Conservation (phyloP, 2,113 vertebrate species). For the Clarias gariepinus region DNA sequence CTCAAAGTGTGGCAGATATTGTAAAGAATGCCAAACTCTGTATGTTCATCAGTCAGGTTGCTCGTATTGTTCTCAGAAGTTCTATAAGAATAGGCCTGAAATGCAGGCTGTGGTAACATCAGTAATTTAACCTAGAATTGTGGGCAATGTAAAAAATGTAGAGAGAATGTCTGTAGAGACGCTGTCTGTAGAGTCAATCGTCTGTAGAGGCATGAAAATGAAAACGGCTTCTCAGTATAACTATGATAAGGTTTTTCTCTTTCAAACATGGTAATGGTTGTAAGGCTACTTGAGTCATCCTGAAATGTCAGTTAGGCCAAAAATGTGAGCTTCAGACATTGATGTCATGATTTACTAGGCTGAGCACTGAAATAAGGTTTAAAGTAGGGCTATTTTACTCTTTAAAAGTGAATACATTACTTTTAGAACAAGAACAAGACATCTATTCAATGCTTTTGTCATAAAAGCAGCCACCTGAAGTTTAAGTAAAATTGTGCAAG, state of each 20-base stretch:
- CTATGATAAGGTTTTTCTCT: background rate
- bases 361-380: background rate
- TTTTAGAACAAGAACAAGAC: background rate
- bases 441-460: background rate
- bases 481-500: background rate
- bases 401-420: background rate
- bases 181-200: background rate
- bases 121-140: background rate
- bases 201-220: background rate
- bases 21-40: constrained; percentile 32
- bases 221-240: background rate
- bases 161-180: too few relatives aligned
- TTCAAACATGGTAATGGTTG: background rate
- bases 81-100: background rate
- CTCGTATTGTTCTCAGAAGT: constrained; percentile 10
- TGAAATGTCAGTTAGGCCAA: background rate
- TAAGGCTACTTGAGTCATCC: background rate
- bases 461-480: background rate
- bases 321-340: background rate
- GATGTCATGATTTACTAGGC: background rate
- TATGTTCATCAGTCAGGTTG: background rate
- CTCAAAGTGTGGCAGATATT: constrained; percentile 34
- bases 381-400: background rate
- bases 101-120: background rate
- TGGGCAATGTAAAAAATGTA: background rate